phyloP scores from a whole-genome alignment of 2,113 vertebrate species.

The Perognathus longimembris region DNA sequence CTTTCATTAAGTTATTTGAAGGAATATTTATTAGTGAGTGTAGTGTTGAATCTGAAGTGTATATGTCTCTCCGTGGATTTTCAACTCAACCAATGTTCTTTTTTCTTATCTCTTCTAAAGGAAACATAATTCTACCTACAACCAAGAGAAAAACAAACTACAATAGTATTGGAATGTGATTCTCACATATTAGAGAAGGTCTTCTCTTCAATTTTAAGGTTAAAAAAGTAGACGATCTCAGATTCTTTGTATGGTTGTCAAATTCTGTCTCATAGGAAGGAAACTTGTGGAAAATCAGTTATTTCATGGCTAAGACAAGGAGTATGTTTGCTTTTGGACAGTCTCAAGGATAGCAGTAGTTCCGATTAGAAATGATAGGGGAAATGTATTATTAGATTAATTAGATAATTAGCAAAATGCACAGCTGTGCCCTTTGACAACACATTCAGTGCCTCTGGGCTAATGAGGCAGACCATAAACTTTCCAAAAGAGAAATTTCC shows the following conservation, averaged over 20 bases:
- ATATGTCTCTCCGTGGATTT: constrained; percentile 45
- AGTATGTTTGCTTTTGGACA: constrained; percentile 70
- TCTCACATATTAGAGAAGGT: background rate
- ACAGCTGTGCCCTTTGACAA: constrained; percentile 83
- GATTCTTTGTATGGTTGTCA: background rate
- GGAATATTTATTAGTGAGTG: constrained; percentile 59
- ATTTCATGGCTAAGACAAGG: constrained; percentile 44
- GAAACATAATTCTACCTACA: constrained; percentile 27
- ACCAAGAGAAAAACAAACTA: background rate
- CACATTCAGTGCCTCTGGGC: constrained; percentile 71
- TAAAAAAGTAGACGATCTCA: background rate
- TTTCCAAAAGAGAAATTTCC: constrained; percentile 80
- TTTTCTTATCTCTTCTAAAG: constrained; percentile 13
- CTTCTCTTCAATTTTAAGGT: background rate
- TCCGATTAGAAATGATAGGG: constrained; percentile 77
- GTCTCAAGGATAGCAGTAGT: constrained; percentile 57
- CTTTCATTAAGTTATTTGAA: constrained; percentile 68
- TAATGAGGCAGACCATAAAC: constrained; percentile 80
- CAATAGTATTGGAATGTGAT: background rate
- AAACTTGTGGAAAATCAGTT: constrained; percentile 55
- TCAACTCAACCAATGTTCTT: background rate
- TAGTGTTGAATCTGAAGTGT: constrained; percentile 42
- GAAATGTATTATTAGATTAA: constrained; percentile 86
- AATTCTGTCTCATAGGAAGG: background rate
- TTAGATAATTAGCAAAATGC: constrained; percentile 85